A percentile compares a stretch with the other conserved stretches of the same genome.
These are phyloP conservation scores for Zonotrichia leucophrys DNA, from an alignment of 2,113 vertebrate species.

Conservation along the genomic window DNA sequence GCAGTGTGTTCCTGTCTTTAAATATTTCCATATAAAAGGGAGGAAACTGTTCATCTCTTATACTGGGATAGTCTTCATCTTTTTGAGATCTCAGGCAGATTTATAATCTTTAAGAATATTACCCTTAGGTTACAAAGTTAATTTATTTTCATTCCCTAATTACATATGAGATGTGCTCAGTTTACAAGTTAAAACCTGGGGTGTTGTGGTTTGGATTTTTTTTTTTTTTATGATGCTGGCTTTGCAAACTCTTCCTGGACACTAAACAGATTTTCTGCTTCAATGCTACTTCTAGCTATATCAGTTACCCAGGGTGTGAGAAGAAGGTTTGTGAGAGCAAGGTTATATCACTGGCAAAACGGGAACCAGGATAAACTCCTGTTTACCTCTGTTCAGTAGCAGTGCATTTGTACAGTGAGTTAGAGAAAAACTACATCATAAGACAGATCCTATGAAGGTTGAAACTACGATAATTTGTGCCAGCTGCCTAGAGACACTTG, in stretches of 20 bases:
- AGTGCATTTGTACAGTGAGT: not conserved
- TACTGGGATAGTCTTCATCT: not conserved
- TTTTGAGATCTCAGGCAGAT: not conserved
- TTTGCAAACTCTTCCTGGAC: not conserved
- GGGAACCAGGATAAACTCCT: not conserved
- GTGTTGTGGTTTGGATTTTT: accelerated
- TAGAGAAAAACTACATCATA: not conserved
- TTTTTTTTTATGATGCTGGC: not conserved
- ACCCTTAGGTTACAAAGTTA: slow-evolving; percentile 23
- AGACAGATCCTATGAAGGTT: not conserved
- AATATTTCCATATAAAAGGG: not conserved
- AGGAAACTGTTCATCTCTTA: not conserved
- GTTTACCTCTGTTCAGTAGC: not conserved
- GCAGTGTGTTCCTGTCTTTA: not conserved
- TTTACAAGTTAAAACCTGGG: not conserved
- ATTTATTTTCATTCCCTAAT: slow-evolving; percentile 8
- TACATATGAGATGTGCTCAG: not conserved
- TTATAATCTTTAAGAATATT: slow-evolving; percentile 5
- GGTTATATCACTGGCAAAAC: not conserved
- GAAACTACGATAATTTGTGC: not conserved
- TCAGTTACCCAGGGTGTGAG: not conserved
- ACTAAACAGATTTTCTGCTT: not conserved
- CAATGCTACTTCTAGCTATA: not conserved
- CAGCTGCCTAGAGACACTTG: not conserved
- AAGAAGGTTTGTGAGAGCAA: not conserved